Conservation (phyloP, 2,888 invertebrate species). For the Mimachlamys varia region DNA sequence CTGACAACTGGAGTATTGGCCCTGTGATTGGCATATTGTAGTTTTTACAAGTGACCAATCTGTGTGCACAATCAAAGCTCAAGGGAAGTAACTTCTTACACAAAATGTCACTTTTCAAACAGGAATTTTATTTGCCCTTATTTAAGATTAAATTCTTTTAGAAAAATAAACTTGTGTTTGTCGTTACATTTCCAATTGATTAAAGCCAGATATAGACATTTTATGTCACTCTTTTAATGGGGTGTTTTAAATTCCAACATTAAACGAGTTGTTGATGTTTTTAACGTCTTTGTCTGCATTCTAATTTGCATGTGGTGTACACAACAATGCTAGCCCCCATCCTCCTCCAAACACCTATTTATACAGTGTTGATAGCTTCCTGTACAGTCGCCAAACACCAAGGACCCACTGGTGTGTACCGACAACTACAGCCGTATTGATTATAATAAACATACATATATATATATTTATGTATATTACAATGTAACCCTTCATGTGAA, state of each 20-base stretch:
- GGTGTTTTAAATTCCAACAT: not conserved
- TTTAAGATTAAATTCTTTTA: not conserved
- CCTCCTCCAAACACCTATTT: not conserved
- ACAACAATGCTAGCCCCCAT: not conserved
- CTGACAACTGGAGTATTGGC: not conserved
- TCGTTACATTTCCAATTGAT: not conserved
- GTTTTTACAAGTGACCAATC: not conserved
- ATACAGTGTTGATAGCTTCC: not conserved
- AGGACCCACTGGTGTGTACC: not conserved
- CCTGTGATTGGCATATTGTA: not conserved
- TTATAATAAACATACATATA: not conserved
- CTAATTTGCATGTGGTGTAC: not conserved
- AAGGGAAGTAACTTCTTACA: slow-evolving; percentile 22
- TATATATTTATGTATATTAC: slow-evolving; percentile 10
- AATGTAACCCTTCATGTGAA: not conserved
- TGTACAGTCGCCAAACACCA: not conserved
- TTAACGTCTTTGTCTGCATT: not conserved
- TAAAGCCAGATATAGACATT: not conserved
- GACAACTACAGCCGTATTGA: not conserved
- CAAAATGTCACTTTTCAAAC: slow-evolving; percentile 29
- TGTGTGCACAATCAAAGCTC: not conserved
- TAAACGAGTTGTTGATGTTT: not conserved
- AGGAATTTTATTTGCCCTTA: slow-evolving; percentile 12
- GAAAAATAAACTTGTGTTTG: slow-evolving; percentile 6
- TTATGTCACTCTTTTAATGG: not conserved